A percentile compares a stretch with the other conserved stretches of the same genome.
Evolutionary conservation across 2,797 vertebrate species (phyloP).

Genomic region (Liparis tanakae): DNA sequence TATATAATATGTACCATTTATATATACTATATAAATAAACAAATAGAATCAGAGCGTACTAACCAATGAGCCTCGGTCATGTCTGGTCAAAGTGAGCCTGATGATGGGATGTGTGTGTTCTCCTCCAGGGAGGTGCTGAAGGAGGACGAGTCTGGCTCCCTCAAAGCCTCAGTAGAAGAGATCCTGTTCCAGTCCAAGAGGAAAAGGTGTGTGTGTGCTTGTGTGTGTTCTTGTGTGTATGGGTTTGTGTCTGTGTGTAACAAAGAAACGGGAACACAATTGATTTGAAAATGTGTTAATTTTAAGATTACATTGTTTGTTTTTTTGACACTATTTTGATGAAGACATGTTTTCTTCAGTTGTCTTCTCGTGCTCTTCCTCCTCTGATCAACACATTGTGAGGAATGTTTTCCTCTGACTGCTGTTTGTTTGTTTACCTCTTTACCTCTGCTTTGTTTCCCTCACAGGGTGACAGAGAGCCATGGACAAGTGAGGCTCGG

Average conservation of each 20-base stretch:
- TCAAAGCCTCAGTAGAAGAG: slow-evolving; percentile 95
- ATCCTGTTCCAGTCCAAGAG: slow-evolving; percentile 96
- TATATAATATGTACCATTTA: no score
- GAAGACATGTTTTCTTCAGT: background rate
- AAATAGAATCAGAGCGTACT: no score
- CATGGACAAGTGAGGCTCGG: slow-evolving; percentile 96
- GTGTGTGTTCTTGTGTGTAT: background rate
- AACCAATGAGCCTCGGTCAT: no score
- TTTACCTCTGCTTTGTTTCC: slow-evolving; percentile 4
- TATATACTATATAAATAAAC: no score
- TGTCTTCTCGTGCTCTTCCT: background rate
- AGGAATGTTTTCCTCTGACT: background rate
- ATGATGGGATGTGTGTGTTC: background rate
- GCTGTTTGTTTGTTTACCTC: background rate
- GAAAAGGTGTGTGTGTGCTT: slow-evolving; percentile 84
- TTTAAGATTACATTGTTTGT: background rate
- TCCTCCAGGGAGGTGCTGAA: slow-evolving; percentile 92
- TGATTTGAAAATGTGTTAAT: background rate
- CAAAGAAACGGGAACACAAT: background rate
- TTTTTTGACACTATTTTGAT: no score
- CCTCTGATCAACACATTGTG: background rate
- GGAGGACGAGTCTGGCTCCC: slow-evolving; percentile 96
- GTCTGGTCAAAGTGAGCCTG: no score
- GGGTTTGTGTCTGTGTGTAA: background rate
- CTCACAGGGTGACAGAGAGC: slow-evolving; percentile 86